Evolutionary conservation across 2,888 invertebrate species (phyloP).

Genomic region (Torymus tubicola): DNA sequence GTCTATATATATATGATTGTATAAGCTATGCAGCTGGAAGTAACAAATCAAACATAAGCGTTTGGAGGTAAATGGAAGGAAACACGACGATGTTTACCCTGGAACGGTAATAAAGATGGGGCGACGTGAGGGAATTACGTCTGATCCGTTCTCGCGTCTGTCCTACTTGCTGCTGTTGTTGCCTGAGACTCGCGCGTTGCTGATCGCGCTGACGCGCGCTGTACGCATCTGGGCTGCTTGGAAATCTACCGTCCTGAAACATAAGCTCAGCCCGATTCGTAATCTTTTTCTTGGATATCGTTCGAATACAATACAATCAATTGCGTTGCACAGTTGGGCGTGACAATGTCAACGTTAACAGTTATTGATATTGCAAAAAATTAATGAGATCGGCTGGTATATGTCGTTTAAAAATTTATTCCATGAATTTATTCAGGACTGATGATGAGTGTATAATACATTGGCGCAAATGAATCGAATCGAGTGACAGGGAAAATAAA

Average conservation of each 20-base stretch:
- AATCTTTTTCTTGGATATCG: constrained; percentile 9
- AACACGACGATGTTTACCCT: constrained; percentile 69
- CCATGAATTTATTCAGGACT: constrained; percentile 51
- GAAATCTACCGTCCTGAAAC: constrained; percentile 70
- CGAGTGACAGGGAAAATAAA: constrained; percentile 12
- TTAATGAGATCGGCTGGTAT: constrained; percentile 11
- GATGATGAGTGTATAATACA: constrained; percentile 39
- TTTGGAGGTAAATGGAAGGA: background rate
- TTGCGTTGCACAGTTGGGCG: constrained; percentile 1
- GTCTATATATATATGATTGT: background rate
- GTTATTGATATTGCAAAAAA: background rate
- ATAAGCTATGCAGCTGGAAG: background rate
- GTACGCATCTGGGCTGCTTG: constrained; percentile 67
- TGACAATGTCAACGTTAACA: background rate
- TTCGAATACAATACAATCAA: background rate
- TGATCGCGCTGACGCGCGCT: constrained; percentile 1
- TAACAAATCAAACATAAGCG: constrained; percentile 11
- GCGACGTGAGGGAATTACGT: constrained; percentile 71
- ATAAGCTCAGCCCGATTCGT: constrained; percentile 65
- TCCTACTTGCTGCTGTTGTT: constrained; percentile 13
- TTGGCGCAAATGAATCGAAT: background rate
- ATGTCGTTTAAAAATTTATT: constrained; percentile 18
- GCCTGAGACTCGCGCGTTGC: background rate
- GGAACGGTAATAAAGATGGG: constrained; percentile 72
- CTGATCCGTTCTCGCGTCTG: constrained; percentile 50